Base-by-base conservation (phyloP, 2,113 vertebrate genomes). In the Parotia lawesii region DNA sequence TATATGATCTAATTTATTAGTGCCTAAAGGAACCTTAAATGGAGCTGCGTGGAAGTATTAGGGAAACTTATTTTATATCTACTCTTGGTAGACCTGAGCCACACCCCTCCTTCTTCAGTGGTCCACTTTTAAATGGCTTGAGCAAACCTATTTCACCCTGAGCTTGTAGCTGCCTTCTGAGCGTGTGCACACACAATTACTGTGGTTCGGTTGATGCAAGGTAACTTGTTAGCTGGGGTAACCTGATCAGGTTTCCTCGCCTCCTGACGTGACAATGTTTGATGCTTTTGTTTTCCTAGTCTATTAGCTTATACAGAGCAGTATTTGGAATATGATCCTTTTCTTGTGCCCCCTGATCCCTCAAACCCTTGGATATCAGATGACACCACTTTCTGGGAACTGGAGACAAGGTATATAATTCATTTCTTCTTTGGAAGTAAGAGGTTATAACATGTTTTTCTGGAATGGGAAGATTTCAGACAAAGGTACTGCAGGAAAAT, bases 291-390 rank as follows among this genome's bases (percentile, higher is more conserved):
- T 95, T 94, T 96, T 90, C 70, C 76, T 87, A 99, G 99, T 97
- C 98, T 99, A 93, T 96, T 99, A 98, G 98, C 97, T 87, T 99
- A 99, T 96, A 99, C 99, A 44, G 99, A 99, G 96, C 99, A 99
- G 97, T 99, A 99, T 95, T 88, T 99, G 96, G 99, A 99, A 97
- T 99, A 99, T n/a, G 99, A 99, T 97, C 99, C 99, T 12, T 99
- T 99, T 96, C 98, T 99, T 94, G 98, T 98, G 33, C 98, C 98
- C 71, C 97, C 98, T 90, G 99, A 99, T 92, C 98, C 99, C 53
- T 99, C 99, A 67, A 99, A 99, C 73, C 99, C 99, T 44, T 99
- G 99, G 99, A 98, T 99, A 87, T 98, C 99, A 66, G 99, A 99
- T 91, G 99, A 99, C 93, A 97, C 98, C 65, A 98, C 98, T 72